Conservation (phyloP, 92 coral and sea anemone genomes). For the Zoanthus gigantus region DNA sequence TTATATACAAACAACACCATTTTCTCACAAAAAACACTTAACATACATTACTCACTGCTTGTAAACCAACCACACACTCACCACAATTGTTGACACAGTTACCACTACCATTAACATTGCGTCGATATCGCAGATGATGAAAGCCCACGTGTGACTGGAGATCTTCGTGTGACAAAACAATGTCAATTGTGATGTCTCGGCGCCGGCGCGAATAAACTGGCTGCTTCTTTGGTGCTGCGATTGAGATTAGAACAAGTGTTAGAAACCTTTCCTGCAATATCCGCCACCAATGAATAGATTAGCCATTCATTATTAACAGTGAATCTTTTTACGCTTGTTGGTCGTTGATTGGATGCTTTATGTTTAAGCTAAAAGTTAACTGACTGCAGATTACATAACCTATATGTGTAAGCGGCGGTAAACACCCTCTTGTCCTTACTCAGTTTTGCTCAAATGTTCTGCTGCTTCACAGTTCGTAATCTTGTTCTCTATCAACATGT, state of each 20-base stretch:
- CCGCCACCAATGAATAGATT: background rate
- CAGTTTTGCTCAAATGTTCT: too few species aligned
- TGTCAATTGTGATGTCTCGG: constrained; percentile 25
- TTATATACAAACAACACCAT: too few species aligned
- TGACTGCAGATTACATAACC: too few species aligned
- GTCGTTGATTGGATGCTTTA: too few species aligned
- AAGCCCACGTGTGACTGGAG: constrained; percentile 34
- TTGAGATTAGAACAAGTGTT: background rate
- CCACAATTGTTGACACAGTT: constrained; percentile 28
- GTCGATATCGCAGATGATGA: constrained; percentile 34
- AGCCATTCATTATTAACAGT: too few species aligned
- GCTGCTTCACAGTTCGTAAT: too few species aligned
- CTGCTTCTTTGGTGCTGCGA: background rate
- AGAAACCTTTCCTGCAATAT: background rate
- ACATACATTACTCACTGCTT: background rate
- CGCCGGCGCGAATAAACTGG: constrained; percentile 30
- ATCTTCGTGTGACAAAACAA: constrained; percentile 38
- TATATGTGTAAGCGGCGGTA: too few species aligned
- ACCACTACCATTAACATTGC: background rate
- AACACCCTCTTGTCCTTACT: too few species aligned
- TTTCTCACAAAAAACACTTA: too few species aligned
- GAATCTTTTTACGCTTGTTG: too few species aligned
- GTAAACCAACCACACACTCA: background rate
- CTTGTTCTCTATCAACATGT: too few species aligned
- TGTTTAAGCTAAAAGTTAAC: too few species aligned